Evolutionary conservation across 2,113 vertebrate genomes (phyloP).

Genomic region (Sander lucioperca): DNA sequence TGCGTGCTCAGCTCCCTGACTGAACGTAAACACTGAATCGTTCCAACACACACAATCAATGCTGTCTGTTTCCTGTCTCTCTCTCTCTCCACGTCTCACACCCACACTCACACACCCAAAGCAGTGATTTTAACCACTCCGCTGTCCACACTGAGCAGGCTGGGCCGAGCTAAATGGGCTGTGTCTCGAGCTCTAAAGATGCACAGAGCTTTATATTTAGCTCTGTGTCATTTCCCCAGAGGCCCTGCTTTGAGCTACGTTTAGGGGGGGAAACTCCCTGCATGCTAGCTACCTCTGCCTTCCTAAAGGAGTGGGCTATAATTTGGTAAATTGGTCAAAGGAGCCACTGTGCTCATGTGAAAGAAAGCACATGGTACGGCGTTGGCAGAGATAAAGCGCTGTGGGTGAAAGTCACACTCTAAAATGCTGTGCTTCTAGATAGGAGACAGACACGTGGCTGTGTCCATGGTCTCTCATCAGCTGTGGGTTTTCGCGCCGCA

Average conservation of each 20-base stretch:
- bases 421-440: not conserved
- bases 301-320: constrained; percentile 58
- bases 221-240: constrained; percentile 68
- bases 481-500: constrained; percentile 6
- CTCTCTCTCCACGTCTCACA: constrained; percentile 35
- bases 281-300: constrained; percentile 48
- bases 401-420: constrained; percentile 20
- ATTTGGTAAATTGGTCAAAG: constrained; percentile 70
- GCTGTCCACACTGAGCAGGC: constrained; percentile 44
- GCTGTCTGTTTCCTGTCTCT: constrained; percentile 24
- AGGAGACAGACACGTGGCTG: constrained; percentile 20
- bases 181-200: constrained; percentile 65
- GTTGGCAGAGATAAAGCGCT: constrained; percentile 16
- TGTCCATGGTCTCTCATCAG: not conserved
- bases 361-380: constrained; percentile 57
- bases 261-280: constrained; percentile 73
- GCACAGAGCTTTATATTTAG: constrained; percentile 80
- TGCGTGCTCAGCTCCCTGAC: not conserved
- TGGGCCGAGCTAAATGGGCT: constrained; percentile 46
- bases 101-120: constrained; percentile 56
- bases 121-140: constrained; percentile 48
- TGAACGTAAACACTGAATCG: constrained; percentile 40
- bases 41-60: constrained; percentile 6
- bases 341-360: constrained; percentile 68
- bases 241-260: constrained; percentile 58